phyloP scores from a whole-genome alignment of 2,888 invertebrate genomes.

The Nycteola revayana region DNA sequence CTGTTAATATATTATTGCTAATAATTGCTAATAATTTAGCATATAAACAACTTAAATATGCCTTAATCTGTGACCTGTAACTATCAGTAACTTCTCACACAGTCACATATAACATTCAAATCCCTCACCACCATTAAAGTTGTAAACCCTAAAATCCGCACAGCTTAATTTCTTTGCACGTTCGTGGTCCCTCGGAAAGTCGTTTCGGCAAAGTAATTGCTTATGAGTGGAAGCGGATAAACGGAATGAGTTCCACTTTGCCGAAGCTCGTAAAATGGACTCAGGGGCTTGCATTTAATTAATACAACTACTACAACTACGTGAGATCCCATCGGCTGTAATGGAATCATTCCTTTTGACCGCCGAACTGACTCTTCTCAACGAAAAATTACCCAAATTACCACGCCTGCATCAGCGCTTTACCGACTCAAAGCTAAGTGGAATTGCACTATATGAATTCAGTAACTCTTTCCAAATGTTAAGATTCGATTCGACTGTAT shows the following conservation, averaged over 20 bases:
- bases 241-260: slow-evolving; percentile 73
- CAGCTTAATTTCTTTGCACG: slow-evolving; percentile 73
- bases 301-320: slow-evolving; percentile 71
- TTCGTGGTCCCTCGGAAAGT: slow-evolving; percentile 64
- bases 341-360: slow-evolving; percentile 71
- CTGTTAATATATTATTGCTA: too few relatives aligned
- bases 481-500: too few relatives aligned
- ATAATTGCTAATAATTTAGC: too few relatives aligned
- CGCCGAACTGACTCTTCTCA: slow-evolving; percentile 54
- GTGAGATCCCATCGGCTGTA: slow-evolving; percentile 64
- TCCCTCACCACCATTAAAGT: slow-evolving; percentile 55
- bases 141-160: slow-evolving; percentile 51
- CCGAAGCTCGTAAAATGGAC: slow-evolving; percentile 73
- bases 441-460: slow-evolving; percentile 38
- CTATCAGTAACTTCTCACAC: too few relatives aligned
- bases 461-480: slow-evolving; percentile 22
- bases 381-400: slow-evolving; percentile 58
- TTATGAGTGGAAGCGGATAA: slow-evolving; percentile 79
- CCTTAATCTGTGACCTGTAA: too few relatives aligned
- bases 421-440: slow-evolving; percentile 35
- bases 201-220: slow-evolving; percentile 76
- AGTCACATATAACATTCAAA: slow-evolving; percentile 45
- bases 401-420: slow-evolving; percentile 44
- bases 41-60: too few relatives aligned
- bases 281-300: slow-evolving; percentile 79